These are phyloP conservation scores for Ataeniobius toweri DNA, from an alignment of 2,797 vertebrate genomes.

Conservation along the genomic window DNA sequence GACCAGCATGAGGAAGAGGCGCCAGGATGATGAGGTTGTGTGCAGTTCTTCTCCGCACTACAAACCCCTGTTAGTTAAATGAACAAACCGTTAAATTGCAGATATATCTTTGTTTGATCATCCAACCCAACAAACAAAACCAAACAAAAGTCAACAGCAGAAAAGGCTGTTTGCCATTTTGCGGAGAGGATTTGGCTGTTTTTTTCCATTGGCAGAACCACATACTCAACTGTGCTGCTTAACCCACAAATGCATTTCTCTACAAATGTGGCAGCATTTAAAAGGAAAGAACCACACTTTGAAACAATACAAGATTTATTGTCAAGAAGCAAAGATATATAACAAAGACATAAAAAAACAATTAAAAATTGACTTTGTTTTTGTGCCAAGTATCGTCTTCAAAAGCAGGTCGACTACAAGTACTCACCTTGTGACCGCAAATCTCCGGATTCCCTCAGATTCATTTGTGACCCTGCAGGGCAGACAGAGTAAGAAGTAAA, in stretches of 20 bases:
- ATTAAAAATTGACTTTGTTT: background rate
- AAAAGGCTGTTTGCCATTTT: no score
- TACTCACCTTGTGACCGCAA: conserved; percentile 95
- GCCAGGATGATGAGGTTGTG: no score
- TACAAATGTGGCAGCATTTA: background rate
- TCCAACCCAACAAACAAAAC: no score
- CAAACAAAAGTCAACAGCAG: no score
- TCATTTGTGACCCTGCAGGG: conserved; percentile 93
- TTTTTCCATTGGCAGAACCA: no score
- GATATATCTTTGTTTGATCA: no score
- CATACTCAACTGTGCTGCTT: background rate
- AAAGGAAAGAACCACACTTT: background rate
- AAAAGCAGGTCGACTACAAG: background rate
- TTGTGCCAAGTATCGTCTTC: background rate
- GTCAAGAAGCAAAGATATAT: background rate
- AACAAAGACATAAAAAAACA: background rate
- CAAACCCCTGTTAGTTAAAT: no score
- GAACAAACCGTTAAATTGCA: no score
- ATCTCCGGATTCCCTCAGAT: conserved; percentile 98
- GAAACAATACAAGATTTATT: background rate
- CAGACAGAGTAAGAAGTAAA: conserved; percentile 49
- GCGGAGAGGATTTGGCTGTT: no score
- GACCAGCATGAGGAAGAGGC: no score
- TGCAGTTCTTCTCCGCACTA: no score
- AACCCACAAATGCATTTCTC: background rate